Base-by-base conservation (phyloP, 2,797 vertebrate genomes). In the Borostomias antarcticus region DNA sequence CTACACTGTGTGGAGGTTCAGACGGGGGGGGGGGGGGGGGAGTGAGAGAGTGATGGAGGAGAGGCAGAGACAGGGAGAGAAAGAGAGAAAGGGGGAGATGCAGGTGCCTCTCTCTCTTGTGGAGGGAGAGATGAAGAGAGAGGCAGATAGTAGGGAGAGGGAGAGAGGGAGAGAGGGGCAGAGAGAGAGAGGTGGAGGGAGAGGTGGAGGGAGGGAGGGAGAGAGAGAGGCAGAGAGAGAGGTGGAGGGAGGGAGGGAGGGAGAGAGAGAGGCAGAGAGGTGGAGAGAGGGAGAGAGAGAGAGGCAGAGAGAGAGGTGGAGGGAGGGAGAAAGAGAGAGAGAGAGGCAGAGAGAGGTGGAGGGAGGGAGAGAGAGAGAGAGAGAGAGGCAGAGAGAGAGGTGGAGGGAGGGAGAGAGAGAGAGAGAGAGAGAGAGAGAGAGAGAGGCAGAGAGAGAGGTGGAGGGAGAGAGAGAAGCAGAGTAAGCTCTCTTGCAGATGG, bases 101-200 rank as follows among this genome's bases (percentile, higher is more conserved):
- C n/a, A n/a, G n/a, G n/a, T n/a, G n/a, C n/a, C n/a, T n/a, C n/a
- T n/a, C n/a, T n/a, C n/a, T n/a, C n/a, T n/a, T n/a, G n/a, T n/a
- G n/a, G n/a, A n/a, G n/a, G n/a, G n/a, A n/a, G n/a, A n/a, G n/a
- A n/a, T n/a, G n/a, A n/a, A n/a, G n/a, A n/a, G n/a, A n/a, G n/a
- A n/a, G n/a, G n/a, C n/a, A 70, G 75, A 78, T 66, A 26, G 32
- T 23, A 25, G 58, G 64, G 74, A 69, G 77, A 66, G 57, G 15
- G 37, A 4, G 8, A 30, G 50, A 76, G 71, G 8, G 72, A 52
- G 57, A 33, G 66, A 54, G 60, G 56, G 74, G 82, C 26, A 70
- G 64, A 66, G 58, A 58, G 10, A 29, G 53, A 29, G 4, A 33
- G 33, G 10, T 21, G 6, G 2, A 35, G 5, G 7, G 33, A n/a